Evolutionary conservation across 2,113 vertebrate species (phyloP).

Genomic region (Ophiodon elongatus): DNA sequence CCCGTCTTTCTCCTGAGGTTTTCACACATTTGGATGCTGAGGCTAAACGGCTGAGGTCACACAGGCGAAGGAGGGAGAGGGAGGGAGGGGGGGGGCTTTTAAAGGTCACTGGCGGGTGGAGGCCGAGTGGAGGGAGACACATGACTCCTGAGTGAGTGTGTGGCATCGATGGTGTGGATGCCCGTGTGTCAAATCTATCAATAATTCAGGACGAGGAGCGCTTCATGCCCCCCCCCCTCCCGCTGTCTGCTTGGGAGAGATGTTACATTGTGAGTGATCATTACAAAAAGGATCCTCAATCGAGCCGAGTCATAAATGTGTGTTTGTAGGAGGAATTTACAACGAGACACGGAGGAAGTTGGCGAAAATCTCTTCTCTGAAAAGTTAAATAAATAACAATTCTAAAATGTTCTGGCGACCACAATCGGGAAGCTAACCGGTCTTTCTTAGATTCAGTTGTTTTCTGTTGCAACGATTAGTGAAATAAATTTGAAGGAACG

Average conservation of each 20-base stretch:
- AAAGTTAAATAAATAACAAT: neutral
- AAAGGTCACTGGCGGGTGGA: conserved; percentile 49
- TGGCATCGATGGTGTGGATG: neutral
- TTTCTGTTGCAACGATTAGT: neutral
- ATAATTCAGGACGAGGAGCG: conserved; percentile 63
- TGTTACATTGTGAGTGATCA: neutral
- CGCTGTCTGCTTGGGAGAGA: neutral
- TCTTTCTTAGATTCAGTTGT: neutral
- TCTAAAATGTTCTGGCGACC: neutral
- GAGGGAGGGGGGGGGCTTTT: too few species aligned
- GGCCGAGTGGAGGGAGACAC: conserved; percentile 8
- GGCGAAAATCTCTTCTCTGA: neutral
- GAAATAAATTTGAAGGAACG: neutral
- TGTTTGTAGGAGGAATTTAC: neutral
- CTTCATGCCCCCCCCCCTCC: neutral
- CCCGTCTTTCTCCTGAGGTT: neutral
- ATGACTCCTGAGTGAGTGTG: conserved; percentile 18
- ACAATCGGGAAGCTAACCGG: neutral
- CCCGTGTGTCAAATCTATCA: conserved; percentile 49
- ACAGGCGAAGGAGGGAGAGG: too few species aligned
- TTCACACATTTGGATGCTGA: neutral
- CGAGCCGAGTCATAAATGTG: neutral
- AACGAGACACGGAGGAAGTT: neutral
- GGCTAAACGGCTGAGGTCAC: too few species aligned
- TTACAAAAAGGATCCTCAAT: neutral